phyloP scores from a whole-genome alignment of 2,888 invertebrate genomes.

The Lamproptera curius region DNA sequence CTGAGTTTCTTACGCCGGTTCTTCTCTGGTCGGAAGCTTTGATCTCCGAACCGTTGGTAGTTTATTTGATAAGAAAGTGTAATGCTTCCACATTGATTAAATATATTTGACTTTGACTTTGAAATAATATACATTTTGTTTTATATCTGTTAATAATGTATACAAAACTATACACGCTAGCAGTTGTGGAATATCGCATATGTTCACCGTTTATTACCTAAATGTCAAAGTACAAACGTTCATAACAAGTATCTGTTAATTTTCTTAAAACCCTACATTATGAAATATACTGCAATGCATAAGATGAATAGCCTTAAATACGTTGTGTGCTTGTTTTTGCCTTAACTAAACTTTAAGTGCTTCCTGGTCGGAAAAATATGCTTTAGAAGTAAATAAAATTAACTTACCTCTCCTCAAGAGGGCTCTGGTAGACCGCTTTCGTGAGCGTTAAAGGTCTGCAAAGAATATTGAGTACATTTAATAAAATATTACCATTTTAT shows the following conservation, averaged over 20 bases:
- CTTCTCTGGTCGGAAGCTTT: too few relatives aligned
- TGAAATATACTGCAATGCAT: conserved; percentile 2
- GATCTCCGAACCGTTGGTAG: too few relatives aligned
- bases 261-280: neutral
- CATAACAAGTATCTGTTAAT: neutral
- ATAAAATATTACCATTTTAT: conserved; percentile 14
- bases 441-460: conserved; percentile 33
- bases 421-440: conserved; percentile 25
- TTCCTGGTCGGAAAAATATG: conserved; percentile 15
- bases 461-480: conserved; percentile 29
- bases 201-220: neutral
- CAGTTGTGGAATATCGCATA: too few relatives aligned
- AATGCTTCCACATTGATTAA: too few relatives aligned
- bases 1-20: too few relatives aligned
- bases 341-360: conserved; percentile 4
- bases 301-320: neutral
- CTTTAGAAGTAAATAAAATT: conserved; percentile 27
- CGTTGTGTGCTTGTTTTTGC: conserved; percentile 3
- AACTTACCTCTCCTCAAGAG: conserved; percentile 36
- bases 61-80: too few relatives aligned
- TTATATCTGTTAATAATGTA: too few relatives aligned
- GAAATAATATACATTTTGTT: too few relatives aligned
- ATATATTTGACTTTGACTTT: too few relatives aligned
- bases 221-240: neutral
- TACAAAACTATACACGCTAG: too few relatives aligned